Conservation (phyloP, 2,888 invertebrate genomes). For the Pyrrhia umbra region DNA sequence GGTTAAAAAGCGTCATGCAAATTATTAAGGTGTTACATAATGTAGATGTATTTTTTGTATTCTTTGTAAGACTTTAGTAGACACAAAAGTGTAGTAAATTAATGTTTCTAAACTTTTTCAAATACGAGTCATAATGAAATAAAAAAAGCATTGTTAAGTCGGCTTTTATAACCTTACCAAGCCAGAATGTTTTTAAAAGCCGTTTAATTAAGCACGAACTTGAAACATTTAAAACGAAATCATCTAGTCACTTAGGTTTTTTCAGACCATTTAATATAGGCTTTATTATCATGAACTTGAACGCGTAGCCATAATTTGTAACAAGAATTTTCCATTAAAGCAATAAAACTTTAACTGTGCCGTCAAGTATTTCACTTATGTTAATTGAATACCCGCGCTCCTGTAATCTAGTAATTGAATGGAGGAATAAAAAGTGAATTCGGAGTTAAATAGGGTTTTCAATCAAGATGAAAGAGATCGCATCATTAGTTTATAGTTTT, state of each 20-base stretch:
- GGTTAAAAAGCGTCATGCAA: too few relatives aligned
- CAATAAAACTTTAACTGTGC: conserved; percentile 38
- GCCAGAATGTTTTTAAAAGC: conserved; percentile 16
- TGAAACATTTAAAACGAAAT: conserved; percentile 20
- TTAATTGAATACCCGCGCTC: conserved; percentile 47
- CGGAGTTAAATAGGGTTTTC: neutral
- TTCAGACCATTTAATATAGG: conserved; percentile 36
- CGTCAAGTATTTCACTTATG: conserved; percentile 47
- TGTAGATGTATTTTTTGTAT: too few relatives aligned
- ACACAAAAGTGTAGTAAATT: too few relatives aligned
- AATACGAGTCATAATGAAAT: neutral
- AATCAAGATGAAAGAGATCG: neutral
- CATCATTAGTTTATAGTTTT: neutral
- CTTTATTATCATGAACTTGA: conserved; percentile 34
- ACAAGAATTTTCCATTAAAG: conserved; percentile 53
- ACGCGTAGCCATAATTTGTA: conserved; percentile 24
- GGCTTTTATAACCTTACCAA: neutral
- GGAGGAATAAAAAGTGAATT: conserved; percentile 16
- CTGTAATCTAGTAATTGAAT: conserved; percentile 36
- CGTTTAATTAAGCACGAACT: conserved; percentile 37
- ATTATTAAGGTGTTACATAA: too few relatives aligned
- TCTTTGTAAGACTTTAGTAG: too few relatives aligned
- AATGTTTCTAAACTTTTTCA: too few relatives aligned
- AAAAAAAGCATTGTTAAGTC: conserved; percentile 7
- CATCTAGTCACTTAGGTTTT: conserved; percentile 21